Evolutionary conservation across 2,888 invertebrate genomes (phyloP).

Genomic region (Lepidocyrtoides sp.): DNA sequence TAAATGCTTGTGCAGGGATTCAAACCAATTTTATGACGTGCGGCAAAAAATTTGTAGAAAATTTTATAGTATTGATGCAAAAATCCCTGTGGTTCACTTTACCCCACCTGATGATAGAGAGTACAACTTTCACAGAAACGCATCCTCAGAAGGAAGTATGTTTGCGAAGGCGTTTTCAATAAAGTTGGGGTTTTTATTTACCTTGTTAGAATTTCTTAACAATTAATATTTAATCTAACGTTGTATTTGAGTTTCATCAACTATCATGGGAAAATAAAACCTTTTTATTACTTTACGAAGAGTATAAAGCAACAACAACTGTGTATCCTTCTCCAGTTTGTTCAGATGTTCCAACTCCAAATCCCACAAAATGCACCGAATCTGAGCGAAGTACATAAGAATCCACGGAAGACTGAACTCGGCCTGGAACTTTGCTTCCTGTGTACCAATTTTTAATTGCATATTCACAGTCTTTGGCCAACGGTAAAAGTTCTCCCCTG

Average conservation of each 20-base stretch:
- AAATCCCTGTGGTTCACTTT: constrained; percentile 69
- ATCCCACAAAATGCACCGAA: constrained; percentile 70
- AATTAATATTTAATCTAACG: too few species aligned
- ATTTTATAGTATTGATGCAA: constrained; percentile 24
- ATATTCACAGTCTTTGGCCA: constrained; percentile 79
- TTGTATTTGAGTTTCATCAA: too few species aligned
- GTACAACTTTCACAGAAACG: constrained; percentile 52
- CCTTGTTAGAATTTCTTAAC: too few species aligned
- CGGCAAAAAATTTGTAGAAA: constrained; percentile 24
- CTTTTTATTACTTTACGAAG: constrained; percentile 24
- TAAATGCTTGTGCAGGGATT: constrained; percentile 72
- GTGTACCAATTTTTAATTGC: constrained; percentile 83
- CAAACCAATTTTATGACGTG: constrained; percentile 67
- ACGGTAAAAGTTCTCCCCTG: constrained; percentile 78
- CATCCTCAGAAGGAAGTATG: neutral
- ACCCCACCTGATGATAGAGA: constrained; percentile 62
- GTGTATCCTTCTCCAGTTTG: constrained; percentile 70
- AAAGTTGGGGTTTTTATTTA: too few species aligned
- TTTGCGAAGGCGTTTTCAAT: too few species aligned
- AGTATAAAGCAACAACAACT: constrained; percentile 78
- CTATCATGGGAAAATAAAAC: neutral
- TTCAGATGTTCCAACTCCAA: constrained; percentile 77
- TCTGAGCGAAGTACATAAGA: constrained; percentile 47
- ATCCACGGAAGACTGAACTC: constrained; percentile 69
- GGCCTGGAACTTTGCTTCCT: constrained; percentile 78